Percentiles rank a stretch among this genome's conserved stretches.
Evolutionary conservation across 2,113 vertebrate genomes (phyloP).

Genomic region (Rhineura floridana): DNA sequence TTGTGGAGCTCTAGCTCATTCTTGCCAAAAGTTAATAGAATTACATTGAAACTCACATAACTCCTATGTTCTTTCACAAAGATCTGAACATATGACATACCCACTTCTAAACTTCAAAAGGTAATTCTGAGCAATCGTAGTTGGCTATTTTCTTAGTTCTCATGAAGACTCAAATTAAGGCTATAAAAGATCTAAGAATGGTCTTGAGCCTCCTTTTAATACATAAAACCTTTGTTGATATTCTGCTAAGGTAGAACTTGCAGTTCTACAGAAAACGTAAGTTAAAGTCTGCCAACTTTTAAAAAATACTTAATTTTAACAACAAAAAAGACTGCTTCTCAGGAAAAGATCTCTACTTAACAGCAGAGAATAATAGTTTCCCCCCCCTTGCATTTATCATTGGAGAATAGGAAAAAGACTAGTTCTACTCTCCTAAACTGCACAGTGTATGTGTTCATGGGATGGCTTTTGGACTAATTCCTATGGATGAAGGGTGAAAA

Average conservation of each 20-base stretch:
- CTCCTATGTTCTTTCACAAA: not conserved
- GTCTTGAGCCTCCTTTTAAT: not conserved
- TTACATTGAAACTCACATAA: not conserved
- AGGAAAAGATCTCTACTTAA: conserved; percentile 28
- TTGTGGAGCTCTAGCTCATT: not conserved
- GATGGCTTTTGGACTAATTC: not conserved
- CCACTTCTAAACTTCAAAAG: conserved; percentile 4
- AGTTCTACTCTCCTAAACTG: conserved; percentile 18
- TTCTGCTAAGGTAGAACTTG: conserved; percentile 44
- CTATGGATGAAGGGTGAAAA: not conserved
- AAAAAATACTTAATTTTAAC: not conserved
- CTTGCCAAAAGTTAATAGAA: not conserved
- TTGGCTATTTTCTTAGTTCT: not conserved
- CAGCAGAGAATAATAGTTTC: conserved; percentile 14
- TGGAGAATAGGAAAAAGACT: conserved; percentile 13
- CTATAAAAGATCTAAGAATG: conserved; percentile 13
- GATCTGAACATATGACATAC: not conserved
- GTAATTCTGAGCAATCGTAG: conserved; percentile 37
- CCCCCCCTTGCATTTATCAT: not conserved
- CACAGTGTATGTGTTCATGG: accelerated
- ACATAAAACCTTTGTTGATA: not conserved
- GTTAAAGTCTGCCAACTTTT: conserved; percentile 25
- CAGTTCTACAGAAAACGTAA: conserved; percentile 49
- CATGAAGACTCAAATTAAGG: not conserved
- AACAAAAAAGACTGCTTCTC: conserved; percentile 28